Evolutionary conservation across 2,888 invertebrate genomes (phyloP).

Genomic region (Elmis aenea): DNA sequence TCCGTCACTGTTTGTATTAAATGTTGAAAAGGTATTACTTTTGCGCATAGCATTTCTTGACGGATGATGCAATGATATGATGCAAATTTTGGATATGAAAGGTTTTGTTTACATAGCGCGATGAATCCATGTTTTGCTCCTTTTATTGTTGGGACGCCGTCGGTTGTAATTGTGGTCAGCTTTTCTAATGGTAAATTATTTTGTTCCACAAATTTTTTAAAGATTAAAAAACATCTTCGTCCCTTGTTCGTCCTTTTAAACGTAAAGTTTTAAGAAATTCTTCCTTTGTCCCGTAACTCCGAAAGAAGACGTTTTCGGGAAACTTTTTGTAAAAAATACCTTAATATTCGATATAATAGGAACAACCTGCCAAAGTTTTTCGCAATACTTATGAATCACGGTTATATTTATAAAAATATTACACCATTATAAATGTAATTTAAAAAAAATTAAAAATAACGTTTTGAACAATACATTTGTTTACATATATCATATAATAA

Average conservation of each 20-base stretch:
- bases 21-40: conserved; percentile 12
- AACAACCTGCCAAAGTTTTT: too few species aligned
- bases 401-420: too few species aligned
- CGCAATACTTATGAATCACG: too few species aligned
- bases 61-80: conserved; percentile 19
- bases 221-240: conserved; percentile 21
- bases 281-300: too few species aligned
- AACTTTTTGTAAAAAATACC: too few species aligned
- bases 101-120: conserved; percentile 18
- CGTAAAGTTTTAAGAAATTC: conserved; percentile 20
- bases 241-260: conserved; percentile 16
- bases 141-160: conserved; percentile 21
- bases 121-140: conserved; percentile 20
- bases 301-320: too few species aligned
- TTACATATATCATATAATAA: too few species aligned
- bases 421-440: too few species aligned
- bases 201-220: conserved; percentile 14
- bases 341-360: too few species aligned
- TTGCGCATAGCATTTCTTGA: conserved; percentile 11
- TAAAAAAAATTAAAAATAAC: too few species aligned
- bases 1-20: conserved; percentile 5
- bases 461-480: too few species aligned
- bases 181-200: conserved; percentile 18
- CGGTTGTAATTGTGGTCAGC: conserved; percentile 23
- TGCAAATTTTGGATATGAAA: conserved; percentile 15